A percentile compares a stretch with the other conserved stretches of the same genome.
Evolutionary conservation across 2,113 vertebrate species (phyloP).

Genomic region (Corythornis vintsioides): DNA sequence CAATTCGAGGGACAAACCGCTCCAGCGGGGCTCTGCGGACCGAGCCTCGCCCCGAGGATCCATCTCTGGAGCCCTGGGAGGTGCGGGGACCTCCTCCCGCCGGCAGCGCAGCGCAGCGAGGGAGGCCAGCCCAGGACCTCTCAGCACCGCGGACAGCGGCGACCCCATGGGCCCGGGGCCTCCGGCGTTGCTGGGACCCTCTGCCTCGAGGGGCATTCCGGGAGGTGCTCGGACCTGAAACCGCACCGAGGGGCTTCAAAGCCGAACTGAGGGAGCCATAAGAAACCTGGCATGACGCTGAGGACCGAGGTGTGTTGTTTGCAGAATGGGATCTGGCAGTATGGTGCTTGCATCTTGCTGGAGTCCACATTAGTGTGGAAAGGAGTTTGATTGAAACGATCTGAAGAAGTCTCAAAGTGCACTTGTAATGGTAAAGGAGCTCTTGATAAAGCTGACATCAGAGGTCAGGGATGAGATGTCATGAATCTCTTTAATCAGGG

Average conservation of each 20-base stretch:
- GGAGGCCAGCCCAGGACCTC: neutral
- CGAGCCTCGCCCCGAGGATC: neutral
- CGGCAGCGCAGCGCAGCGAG: too few species aligned
- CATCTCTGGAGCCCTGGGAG: rapidly evolving
- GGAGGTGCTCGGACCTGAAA: too few species aligned
- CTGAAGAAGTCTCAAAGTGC: rapidly evolving
- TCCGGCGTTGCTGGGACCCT: neutral
- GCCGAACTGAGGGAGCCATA: too few species aligned
- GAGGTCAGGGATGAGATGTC: neutral
- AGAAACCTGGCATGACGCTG: too few species aligned
- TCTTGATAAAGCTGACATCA: neutral
- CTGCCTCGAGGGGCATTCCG: neutral
- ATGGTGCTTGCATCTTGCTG: rapidly evolving
- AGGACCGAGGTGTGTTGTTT: rapidly evolving
- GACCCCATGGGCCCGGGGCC: neutral
- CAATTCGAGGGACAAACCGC: too few species aligned
- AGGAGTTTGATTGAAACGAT: rapidly evolving
- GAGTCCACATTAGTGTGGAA: rapidly evolving
- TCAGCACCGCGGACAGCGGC: constrained; percentile 66
- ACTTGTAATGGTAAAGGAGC: rapidly evolving
- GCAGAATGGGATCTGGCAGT: neutral
- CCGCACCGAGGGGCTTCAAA: too few species aligned
- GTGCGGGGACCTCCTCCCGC: rapidly evolving
- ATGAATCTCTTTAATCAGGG: neutral
- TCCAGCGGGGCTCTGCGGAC: neutral